Base-by-base conservation (phyloP, 2,797 vertebrate genomes). In the Huso huso region DNA sequence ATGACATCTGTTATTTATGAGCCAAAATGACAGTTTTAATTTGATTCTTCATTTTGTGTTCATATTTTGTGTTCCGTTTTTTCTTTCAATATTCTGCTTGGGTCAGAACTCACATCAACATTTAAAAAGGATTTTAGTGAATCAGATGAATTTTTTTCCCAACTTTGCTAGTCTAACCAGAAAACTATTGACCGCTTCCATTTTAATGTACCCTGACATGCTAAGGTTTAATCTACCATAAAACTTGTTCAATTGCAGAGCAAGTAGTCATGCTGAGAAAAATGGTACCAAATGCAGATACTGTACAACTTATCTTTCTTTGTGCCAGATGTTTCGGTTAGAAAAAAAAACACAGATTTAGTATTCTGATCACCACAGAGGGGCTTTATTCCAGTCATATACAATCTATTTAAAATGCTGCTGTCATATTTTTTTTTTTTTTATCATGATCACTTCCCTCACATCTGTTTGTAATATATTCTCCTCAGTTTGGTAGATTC, bases 1-100 rank as follows among this genome's bases (percentile, higher is more conserved):
- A 70, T 64, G 61, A 73, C 89, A 91, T 94, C 80, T 90, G 86
- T 93, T 93, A 93, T 93, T 94, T 90, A 93, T 93, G 87, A 92
- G 82, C 83, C 81, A 75, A 90, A 92, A 90, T 83, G 74, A 90
- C 86, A 85, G 83, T 77, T 87, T 87, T 90, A 88, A 90, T 92
- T 86, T 87, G 82, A 82, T 86, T 88, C 84, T 79, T 86, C 78
- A 49, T 89, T 87, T 84, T n/a, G n/a, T n/a, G n/a, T n/a, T n/a
- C n/a, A 49, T 48, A 11, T 48, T 71, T 11, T 64, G 23, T 63
- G 23, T 63, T 70, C 55, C 65, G 48, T 66, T 67, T 70, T 65
- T 62, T 37, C 23, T 37, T 53, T 50, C 66, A 62, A 18, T 18
- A 18, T 18, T 18, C 37, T 57, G 51, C 51, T 55, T 65, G 62